phyloP scores from a whole-genome alignment of 2,888 invertebrate genomes.

The Ophioninae sp. region DNA sequence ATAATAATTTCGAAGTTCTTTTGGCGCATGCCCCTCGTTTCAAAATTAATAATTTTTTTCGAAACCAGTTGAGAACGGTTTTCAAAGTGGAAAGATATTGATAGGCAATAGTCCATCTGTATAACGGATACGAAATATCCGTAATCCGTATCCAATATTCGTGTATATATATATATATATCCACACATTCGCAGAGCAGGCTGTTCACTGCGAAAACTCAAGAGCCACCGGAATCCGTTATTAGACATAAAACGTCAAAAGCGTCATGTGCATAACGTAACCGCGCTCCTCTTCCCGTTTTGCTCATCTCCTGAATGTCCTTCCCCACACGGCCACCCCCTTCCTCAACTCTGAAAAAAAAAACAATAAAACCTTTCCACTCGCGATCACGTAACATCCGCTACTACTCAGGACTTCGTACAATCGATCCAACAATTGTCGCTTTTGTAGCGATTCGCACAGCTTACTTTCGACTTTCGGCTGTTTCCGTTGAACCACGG shows the following conservation, averaged over 20 bases:
- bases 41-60: too few relatives aligned
- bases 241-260: conserved; percentile 57
- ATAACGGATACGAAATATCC: too few relatives aligned
- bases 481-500: not conserved
- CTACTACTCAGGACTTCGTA: not conserved
- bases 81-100: too few relatives aligned
- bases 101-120: too few relatives aligned
- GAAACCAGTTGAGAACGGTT: too few relatives aligned
- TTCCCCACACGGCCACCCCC: conserved; percentile 20
- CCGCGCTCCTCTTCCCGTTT: conserved; percentile 57
- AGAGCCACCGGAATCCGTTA: conserved; percentile 48
- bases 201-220: conserved; percentile 54
- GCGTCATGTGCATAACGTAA: conserved; percentile 56
- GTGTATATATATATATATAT: not conserved
- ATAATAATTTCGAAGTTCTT: too few relatives aligned
- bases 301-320: conserved; percentile 47
- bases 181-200: not conserved
- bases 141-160: too few relatives aligned
- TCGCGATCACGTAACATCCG: not conserved
- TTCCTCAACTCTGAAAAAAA: conserved; percentile 41
- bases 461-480: not conserved
- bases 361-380: conserved; percentile 54
- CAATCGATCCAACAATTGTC: not conserved
- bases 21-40: too few relatives aligned
- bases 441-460: not conserved